phyloP scores from a whole-genome alignment of 2,888 invertebrate species.

The Perdita meconis region DNA sequence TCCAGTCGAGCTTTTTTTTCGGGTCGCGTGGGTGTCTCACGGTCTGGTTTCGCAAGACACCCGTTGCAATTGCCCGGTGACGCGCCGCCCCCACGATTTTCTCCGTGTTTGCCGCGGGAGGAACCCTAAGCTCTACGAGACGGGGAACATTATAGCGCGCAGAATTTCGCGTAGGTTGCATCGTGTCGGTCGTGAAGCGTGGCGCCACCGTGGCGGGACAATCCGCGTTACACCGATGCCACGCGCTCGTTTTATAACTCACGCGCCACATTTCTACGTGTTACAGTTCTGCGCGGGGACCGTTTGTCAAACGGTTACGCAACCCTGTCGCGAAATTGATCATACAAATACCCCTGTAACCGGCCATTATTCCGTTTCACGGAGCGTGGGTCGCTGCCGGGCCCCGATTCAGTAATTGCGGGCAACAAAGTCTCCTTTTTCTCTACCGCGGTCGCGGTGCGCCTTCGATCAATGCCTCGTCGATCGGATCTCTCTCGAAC shows the following conservation, averaged over 20 bases:
- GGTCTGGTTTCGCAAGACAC: constrained; percentile 66
- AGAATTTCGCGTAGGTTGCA: constrained; percentile 75
- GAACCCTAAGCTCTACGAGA: constrained; percentile 62
- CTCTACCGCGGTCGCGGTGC: not conserved
- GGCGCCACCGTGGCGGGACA: constrained; percentile 79
- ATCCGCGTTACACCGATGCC: constrained; percentile 68
- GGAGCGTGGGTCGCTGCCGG: constrained; percentile 44
- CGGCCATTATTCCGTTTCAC: constrained; percentile 48
- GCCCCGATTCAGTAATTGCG: constrained; percentile 54
- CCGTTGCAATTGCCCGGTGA: constrained; percentile 61
- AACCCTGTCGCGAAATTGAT: constrained; percentile 62
- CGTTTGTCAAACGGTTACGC: constrained; percentile 61
- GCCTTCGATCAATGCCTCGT: constrained; percentile 25
- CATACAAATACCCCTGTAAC: constrained; percentile 52
- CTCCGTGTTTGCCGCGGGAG: constrained; percentile 56
- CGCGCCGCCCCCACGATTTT: constrained; percentile 70
- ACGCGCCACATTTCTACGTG: constrained; percentile 59
- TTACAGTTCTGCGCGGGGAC: constrained; percentile 58
- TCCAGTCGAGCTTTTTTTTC: constrained; percentile 32
- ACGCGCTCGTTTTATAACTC: constrained; percentile 60
- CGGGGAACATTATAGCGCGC: constrained; percentile 64
- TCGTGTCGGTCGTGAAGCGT: constrained; percentile 66
- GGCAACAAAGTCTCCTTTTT: constrained; percentile 44
- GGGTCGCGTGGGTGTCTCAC: constrained; percentile 57
- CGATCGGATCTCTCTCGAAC: constrained; percentile 34